phyloP scores from a whole-genome alignment of 2,113 vertebrate genomes.

The Zootoca vivipara region DNA sequence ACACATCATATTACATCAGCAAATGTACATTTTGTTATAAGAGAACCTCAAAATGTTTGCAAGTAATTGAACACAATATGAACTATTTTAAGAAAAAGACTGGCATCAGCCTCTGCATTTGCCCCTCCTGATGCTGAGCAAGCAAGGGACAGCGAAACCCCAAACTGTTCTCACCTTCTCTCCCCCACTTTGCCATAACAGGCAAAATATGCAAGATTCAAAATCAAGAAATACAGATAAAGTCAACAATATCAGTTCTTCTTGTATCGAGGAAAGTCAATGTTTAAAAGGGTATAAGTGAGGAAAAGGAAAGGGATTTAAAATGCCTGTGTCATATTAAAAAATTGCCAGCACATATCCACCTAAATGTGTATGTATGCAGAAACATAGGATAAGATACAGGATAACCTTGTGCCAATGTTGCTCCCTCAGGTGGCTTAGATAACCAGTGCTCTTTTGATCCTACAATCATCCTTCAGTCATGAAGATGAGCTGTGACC shows the following conservation, averaged over 20 bases:
- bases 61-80: neutral
- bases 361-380: neutral
- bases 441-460: neutral
- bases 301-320: neutral
- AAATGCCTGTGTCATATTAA: neutral
- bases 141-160: neutral
- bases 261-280: neutral
- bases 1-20: neutral
- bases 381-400: neutral
- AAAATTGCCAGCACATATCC: neutral
- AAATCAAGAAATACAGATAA: neutral
- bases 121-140: neutral
- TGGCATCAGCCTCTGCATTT: no score
- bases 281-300: neutral
- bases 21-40: neutral
- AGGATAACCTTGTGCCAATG: neutral
- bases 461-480: neutral
- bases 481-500: neutral
- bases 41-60: neutral
- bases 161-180: neutral
- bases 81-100: neutral
- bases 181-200: neutral
- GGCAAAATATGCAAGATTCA: neutral
- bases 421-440: neutral
- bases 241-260: neutral